Base-by-base conservation (phyloP, 1,140 invertebrate species). In the Drosophila pectinifera region DNA sequence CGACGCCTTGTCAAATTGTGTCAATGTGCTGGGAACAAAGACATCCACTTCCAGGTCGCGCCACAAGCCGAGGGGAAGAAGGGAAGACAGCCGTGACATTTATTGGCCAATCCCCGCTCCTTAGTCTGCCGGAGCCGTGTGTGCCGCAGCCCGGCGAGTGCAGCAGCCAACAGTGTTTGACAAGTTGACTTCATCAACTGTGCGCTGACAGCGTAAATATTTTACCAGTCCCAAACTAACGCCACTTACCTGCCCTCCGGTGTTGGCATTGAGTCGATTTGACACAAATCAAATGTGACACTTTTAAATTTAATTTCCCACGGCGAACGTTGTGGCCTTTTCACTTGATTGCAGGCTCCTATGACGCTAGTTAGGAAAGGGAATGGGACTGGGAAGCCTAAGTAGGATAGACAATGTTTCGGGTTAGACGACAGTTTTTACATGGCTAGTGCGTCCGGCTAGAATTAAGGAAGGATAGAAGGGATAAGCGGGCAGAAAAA, bases 121-220 rank as follows among this genome's bases (percentile, higher is more conserved):
- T 31, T 5, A 36, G 31, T 38, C 14, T 14, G 36, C 36, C 6
- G 36, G 14, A n/a, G n/a, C n/a, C 31, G 7, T 53, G 18, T 53
- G 49, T 14, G 20, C 31, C 49, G 22, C 49, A 53, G 36, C 38
- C 49, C 49, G 13, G 31, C 49, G 20, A 36, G 20, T 34, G 49
- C 49, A 53, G 49, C 31, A 53, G 49, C 31, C 49, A 36, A 53
- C 49, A 36, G 31, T 53, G 49, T 53, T 54, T 54, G 51, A 54
- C 51, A 54, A 54, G 51, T 54, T 54, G 51, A 54, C 31, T 54
- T 54, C 31, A 54, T 41, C 51, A 54, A 39, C 18, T 83, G 64
- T 34, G 59, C 64, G 76, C 56, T 78, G 75, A 72, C 80, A 83
- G 75, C 63, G 79, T 76, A 83, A 83, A 83, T 83, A 83, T 83